Percentiles rank a stretch among this genome's conserved stretches.
Evolutionary conservation across 1,140 invertebrate species (phyloP).

Genomic region (Pogonus chalceus): DNA sequence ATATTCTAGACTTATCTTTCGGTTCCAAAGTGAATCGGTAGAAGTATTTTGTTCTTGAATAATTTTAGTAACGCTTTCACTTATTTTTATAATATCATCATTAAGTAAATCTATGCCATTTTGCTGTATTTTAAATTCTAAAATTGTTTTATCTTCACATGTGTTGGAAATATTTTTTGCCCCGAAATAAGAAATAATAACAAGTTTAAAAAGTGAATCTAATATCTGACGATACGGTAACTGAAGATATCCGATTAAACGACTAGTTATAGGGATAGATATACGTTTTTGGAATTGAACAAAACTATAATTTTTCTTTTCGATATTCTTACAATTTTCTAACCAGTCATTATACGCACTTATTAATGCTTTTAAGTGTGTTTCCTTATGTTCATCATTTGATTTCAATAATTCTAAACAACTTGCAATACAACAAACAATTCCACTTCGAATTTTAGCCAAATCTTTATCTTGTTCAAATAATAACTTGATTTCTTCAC

Average conservation of each 20-base stretch:
- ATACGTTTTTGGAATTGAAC: constrained; percentile 16
- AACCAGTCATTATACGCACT: constrained; percentile 7
- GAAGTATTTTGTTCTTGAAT: constrained; percentile 26
- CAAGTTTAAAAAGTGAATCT: not conserved
- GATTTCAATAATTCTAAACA: constrained; percentile 27
- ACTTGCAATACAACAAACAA: constrained; percentile 28
- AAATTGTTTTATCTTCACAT: too few relatives aligned
- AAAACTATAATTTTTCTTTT: constrained; percentile 1
- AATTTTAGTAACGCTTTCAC: constrained; percentile 22
- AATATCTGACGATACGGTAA: not conserved
- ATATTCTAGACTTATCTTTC: constrained; percentile 26
- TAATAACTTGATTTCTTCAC: constrained; percentile 19
- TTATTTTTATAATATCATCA: constrained; percentile 21
- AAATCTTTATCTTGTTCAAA: constrained; percentile 30
- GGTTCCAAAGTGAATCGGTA: constrained; percentile 27
- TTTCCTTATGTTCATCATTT: constrained; percentile 9
- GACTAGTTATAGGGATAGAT: constrained; percentile 17
- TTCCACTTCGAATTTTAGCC: constrained; percentile 26
- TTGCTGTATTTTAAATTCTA: too few relatives aligned
- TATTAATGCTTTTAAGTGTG: constrained; percentile 7
- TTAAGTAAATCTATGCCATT: not conserved
- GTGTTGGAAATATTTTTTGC: too few relatives aligned
- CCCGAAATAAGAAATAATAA: not conserved
- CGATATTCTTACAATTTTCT: not conserved
- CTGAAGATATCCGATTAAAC: not conserved